Evolutionary conservation across 92 coral and sea anemone genomes (phyloP), one percentile per base, ranked within the genome.

Genomic region (Nematostella vectensis): DNA sequence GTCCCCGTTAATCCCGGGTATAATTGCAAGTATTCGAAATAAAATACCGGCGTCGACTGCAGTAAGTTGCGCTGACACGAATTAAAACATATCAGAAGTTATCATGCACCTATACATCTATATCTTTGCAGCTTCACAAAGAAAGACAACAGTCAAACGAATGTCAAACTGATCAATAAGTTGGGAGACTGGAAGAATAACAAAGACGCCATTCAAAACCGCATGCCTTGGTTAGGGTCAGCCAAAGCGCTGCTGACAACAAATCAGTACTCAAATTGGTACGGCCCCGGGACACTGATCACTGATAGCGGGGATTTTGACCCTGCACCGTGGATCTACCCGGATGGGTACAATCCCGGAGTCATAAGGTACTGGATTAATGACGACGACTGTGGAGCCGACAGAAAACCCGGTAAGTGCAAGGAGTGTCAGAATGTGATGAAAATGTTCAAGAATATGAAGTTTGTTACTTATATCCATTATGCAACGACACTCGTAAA

Each of bases 351-450:
- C 38, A 44, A 47, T n/a, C n/a, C n/a, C n/a, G n/a, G n/a, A n/a
- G n/a, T n/a, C n/a, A n/a, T n/a, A n/a, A n/a, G n/a, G n/a, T 78
- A 78, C 48, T 78, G 85, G 85, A 33, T 71, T 17, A 78, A 71
- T 23, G 85, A 78, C 24, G 74, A 65, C 29, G 79, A 78, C 51
- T 70, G 73, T 21, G 78, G 39, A 3, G 22, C 21, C 4, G 31
- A 29, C 15, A 62, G 78, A 38, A 63, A 19, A 12, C 69, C 79
- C 58, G 74, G 79, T 71, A n/a, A 11, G 6, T 3, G 6, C 13
- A n/a, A n/a, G n/a, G 55, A 17, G 6, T 11, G 55, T 3, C 55
- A 2, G 8, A 49, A 19, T 44, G 3, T n/a, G 3, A 2, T 44
- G 4, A n/a, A n/a, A n/a, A n/a, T n/a, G n/a, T n/a, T n/a, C n/a